Percentiles rank a stretch among this genome's conserved stretches.
phyloP scores from a whole-genome alignment of 2,113 vertebrate genomes.

The Cynopterus brachyotis region DNA sequence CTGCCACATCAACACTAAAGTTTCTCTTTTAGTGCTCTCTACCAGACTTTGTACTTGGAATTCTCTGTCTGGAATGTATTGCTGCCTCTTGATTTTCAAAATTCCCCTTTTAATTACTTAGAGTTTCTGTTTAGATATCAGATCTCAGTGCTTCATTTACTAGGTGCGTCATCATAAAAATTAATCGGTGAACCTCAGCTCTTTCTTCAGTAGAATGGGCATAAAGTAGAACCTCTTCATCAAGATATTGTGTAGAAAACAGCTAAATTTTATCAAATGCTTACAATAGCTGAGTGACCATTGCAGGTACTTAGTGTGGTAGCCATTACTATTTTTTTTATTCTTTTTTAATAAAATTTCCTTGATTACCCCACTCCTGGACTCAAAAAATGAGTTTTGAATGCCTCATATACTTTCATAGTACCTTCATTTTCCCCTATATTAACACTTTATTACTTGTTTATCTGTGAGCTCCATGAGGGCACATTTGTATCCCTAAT shows the following conservation, averaged over 20 bases:
- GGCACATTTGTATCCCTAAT: neutral
- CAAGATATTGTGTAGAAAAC: neutral
- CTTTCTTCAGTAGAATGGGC: neutral
- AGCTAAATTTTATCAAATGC: neutral
- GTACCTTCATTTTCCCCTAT: neutral
- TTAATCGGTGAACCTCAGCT: neutral
- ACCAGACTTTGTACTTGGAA: neutral
- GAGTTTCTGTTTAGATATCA: neutral
- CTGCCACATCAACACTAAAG: neutral
- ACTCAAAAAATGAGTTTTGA: neutral
- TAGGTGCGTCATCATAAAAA: neutral
- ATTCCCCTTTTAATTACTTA: neutral
- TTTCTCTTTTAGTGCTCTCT: neutral
- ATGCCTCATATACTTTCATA: neutral
- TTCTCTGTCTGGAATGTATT: neutral
- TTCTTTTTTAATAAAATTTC: neutral
- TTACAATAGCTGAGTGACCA: neutral
- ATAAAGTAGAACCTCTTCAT: neutral
- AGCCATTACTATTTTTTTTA: neutral
- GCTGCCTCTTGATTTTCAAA: neutral
- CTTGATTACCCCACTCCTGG: neutral
- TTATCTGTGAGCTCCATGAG: neutral
- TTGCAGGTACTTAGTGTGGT: neutral
- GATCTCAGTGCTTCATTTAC: neutral
- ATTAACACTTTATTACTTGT: neutral